Percentiles rank a stretch among this genome's conserved stretches.
Evolutionary conservation across 2,797 vertebrate species (phyloP).

Genomic region (Columba guinea): DNA sequence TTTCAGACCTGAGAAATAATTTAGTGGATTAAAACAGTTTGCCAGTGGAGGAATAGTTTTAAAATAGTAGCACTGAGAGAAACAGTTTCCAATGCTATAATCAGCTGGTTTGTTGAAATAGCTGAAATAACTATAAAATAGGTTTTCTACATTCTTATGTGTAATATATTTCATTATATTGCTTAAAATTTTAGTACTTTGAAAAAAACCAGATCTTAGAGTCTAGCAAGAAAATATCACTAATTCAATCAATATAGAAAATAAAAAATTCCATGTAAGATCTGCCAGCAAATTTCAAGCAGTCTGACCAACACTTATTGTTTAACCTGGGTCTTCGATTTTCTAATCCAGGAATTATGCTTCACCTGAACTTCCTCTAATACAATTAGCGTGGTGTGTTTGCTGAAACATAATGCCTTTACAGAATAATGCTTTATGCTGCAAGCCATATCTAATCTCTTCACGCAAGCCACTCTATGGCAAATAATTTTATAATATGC

Average conservation of each 20-base stretch:
- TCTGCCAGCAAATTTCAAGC: not conserved
- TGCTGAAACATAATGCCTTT: conserved; percentile 61
- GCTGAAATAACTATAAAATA: not conserved
- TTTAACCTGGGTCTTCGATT: not conserved
- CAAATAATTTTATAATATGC: conserved; percentile 60
- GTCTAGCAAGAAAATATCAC: not conserved
- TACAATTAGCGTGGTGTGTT: conserved; percentile 52
- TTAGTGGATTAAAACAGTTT: not conserved
- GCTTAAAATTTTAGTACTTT: not conserved
- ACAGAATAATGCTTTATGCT: conserved; percentile 51
- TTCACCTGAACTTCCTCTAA: conserved; percentile 56
- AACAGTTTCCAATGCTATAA: not conserved
- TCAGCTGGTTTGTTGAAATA: not conserved
- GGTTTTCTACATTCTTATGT: not conserved
- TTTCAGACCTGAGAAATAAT: not conserved
- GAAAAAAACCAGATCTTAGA: not conserved
- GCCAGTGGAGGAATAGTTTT: not conserved
- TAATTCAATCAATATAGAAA: not conserved
- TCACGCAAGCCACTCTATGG: not conserved
- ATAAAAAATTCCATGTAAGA: not conserved
- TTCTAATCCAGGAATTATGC: conserved; percentile 50
- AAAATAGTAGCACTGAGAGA: not conserved
- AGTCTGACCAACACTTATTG: not conserved
- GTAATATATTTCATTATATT: not conserved
- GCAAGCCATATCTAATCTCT: conserved; percentile 58